Conservation (phyloP, 2,113 vertebrate genomes). For the Malaclemys terrapin region DNA sequence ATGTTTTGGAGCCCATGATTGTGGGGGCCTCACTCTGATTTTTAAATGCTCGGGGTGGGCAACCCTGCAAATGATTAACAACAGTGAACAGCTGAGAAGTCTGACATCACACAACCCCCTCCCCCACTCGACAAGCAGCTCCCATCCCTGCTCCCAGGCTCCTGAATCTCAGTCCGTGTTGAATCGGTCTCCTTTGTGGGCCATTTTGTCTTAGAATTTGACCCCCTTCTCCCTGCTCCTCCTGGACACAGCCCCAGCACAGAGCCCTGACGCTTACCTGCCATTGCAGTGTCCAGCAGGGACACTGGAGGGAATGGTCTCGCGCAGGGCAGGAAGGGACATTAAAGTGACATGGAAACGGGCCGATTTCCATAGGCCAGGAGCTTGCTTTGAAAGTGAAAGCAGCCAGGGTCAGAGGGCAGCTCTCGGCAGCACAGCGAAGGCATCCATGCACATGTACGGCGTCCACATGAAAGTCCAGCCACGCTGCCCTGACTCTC, state of each 20-base stretch:
- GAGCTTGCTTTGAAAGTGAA: fast-evolving
- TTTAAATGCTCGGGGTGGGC: neutral
- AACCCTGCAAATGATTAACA: neutral
- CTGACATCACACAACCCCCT: neutral
- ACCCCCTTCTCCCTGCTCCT: fast-evolving
- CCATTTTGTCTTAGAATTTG: neutral
- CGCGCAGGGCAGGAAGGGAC: fast-evolving
- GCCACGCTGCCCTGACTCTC: neutral
- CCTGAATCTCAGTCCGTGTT: neutral
- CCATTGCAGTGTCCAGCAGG: fast-evolving
- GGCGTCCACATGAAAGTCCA: fast-evolving
- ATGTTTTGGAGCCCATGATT: neutral
- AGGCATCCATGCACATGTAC: fast-evolving
- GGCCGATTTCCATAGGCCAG: neutral
- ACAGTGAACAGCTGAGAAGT: neutral
- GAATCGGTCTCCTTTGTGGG: neutral
- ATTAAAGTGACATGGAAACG: fast-evolving
- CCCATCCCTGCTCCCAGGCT: neutral
- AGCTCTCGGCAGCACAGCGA: fast-evolving
- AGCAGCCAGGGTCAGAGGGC: neutral
- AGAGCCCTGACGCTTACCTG: neutral
- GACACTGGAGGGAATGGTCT: neutral
- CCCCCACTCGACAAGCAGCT: neutral
- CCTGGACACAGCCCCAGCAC: neutral
- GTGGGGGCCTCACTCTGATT: neutral